phyloP scores from a whole-genome alignment of 2,888 invertebrate species.

The Acrobasis repandana region DNA sequence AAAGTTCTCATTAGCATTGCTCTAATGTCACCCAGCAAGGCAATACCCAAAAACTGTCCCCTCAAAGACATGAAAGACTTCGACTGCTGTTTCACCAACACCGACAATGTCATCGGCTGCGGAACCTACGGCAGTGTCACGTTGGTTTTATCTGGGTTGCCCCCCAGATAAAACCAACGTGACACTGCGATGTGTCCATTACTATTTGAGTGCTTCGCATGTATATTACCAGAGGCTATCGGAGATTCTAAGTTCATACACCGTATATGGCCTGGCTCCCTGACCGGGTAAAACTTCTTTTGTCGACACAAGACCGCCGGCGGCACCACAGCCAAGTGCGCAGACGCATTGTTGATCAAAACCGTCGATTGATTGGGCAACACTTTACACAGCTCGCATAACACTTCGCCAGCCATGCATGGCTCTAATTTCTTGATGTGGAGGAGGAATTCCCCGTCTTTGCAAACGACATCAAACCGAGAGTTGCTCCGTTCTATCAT shows the following conservation, averaged over 20 bases:
- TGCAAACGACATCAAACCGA: slow-evolving; percentile 40
- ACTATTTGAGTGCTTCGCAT: background rate
- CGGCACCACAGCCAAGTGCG: background rate
- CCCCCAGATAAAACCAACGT: too few relatives aligned
- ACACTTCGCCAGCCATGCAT: slow-evolving; percentile 41
- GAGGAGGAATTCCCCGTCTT: slow-evolving; percentile 38
- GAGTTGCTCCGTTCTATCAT: slow-evolving; percentile 43
- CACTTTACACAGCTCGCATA: slow-evolving; percentile 40
- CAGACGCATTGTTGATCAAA: slow-evolving; percentile 29
- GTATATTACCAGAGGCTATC: background rate
- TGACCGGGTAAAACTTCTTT: background rate
- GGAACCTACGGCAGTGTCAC: slow-evolving; percentile 44
- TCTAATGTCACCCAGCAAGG: background rate
- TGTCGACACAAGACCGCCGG: background rate
- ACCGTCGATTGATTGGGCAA: slow-evolving; percentile 34
- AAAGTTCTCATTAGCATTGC: slow-evolving; percentile 35
- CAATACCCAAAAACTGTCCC: slow-evolving; percentile 3
- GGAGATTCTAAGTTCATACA: background rate
- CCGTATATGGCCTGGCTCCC: background rate
- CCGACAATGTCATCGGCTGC: slow-evolving; percentile 38
- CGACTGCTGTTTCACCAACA: slow-evolving; percentile 32
- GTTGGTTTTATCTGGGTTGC: slow-evolving; percentile 29
- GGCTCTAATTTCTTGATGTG: slow-evolving; percentile 41
- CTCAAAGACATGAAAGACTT: slow-evolving; percentile 32
- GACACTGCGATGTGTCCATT: background rate